Evolutionary conservation across 2,888 invertebrate species (phyloP), one percentile per base, ranked within the genome.

Genomic region (Agriopis leucophaearia): DNA sequence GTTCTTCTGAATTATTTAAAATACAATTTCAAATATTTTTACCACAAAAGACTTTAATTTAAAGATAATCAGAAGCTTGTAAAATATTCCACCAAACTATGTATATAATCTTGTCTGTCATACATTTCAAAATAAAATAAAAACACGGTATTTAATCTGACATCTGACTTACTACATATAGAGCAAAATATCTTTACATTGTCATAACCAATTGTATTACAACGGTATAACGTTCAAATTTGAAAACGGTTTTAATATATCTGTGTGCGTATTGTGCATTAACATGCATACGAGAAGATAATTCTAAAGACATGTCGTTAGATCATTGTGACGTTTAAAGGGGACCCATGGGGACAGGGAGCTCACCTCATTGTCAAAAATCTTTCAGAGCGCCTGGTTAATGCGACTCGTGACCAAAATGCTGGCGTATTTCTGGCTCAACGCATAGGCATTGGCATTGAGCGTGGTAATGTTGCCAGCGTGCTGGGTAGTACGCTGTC

Each of bases 151-250:
- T 67, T 63, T 63, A 55, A 67, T 63, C 54, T 54, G 55, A 54
- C 62, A 63, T 67, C 58, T 62, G 58, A 67, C 66, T 44, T 58
- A 60, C 64, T 61, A 57, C 40, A 48, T 50, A 38, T 61, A 36
- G 44, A 60, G 62, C 44, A 7, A 9, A 51, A 36, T 42, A 40
- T 27, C 1, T 16, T 15, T 6, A 45, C 10, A 38, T 27, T 16
- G 15, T 2, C 6, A 45, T 50, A 64, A 50, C 1, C 27, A 62
- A 15, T 15, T 47, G 48, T 62, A 66, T n/a, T 9, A 0, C n/a
- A 7, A 42, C 8, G 16, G 0, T 0, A 52, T 52, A 57, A 18
- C n/a, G 62, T 18, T 66, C 47, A 58, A 8, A 45, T 47, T 66
- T 4, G 36, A 52, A 16, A 12, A 45, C 6, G 27, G 12, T 0